Conservation (phyloP, 23 tunicate genomes). For the Ascidia mentula region DNA sequence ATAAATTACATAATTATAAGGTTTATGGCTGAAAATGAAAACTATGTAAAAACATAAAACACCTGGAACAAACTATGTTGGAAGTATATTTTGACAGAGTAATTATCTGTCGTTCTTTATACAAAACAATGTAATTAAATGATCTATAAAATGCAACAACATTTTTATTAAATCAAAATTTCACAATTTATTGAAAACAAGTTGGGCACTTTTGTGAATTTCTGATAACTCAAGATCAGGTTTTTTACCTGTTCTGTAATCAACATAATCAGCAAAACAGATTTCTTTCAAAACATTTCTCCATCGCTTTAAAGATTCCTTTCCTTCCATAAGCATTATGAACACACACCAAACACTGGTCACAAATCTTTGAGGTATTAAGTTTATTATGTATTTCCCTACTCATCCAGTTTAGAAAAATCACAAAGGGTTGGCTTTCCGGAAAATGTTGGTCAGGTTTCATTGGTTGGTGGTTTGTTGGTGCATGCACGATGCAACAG, state of each 20-base stretch:
- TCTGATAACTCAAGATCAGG: neutral
- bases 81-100: no score
- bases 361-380: neutral
- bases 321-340: neutral
- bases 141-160: no score
- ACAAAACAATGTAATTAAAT: no score
- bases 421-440: neutral
- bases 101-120: no score
- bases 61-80: no score
- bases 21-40: no score
- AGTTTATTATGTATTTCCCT: neutral
- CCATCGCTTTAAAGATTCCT: neutral
- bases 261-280: neutral
- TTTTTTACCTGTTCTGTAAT: neutral
- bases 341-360: neutral
- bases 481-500: neutral
- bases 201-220: neutral
- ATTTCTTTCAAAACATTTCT: neutral
- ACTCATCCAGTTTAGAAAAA: neutral
- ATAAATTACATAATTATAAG: no score
- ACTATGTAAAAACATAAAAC: no score
- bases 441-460: no score
- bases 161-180: no score
- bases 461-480: slow-evolving; percentile 1
- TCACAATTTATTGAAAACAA: neutral